phyloP scores from a whole-genome alignment of 1,140 invertebrate species.

The roundworm (Caenorhabditis elegans) region DNA sequence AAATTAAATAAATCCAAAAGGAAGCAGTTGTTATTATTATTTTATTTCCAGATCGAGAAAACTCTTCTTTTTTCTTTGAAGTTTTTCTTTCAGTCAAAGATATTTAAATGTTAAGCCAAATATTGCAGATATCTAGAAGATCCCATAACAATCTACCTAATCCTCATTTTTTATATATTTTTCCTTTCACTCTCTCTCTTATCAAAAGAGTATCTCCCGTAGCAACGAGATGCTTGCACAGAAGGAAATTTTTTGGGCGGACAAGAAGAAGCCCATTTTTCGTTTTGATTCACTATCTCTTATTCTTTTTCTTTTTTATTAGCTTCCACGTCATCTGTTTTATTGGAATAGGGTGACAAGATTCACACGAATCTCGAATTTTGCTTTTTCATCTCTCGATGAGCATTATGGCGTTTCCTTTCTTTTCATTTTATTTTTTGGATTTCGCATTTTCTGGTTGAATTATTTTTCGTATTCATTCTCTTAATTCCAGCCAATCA shows the following conservation, averaged over 20 bases:
- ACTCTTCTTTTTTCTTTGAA: background rate
- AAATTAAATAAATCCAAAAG: background rate
- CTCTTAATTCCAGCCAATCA: too few relatives aligned
- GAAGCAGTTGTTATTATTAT: too few relatives aligned
- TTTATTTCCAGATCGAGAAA: background rate
- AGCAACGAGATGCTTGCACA: background rate
- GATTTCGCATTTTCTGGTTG: background rate
- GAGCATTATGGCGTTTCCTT: background rate
- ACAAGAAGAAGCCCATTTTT: background rate
- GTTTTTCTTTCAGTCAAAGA: too few relatives aligned
- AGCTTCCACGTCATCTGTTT: background rate
- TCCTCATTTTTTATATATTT: background rate
- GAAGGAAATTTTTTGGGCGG: background rate
- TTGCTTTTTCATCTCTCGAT: background rate
- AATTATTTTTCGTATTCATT: too few relatives aligned
- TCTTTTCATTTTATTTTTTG: background rate
- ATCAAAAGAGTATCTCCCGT: background rate
- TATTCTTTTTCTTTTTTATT: background rate
- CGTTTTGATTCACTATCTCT: too few relatives aligned
- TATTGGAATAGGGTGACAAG: background rate
- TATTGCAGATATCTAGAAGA: too few relatives aligned
- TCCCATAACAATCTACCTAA: too few relatives aligned
- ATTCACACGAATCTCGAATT: slow-evolving; percentile 20
- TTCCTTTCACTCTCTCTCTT: background rate
- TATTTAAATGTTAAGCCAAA: too few relatives aligned